These are phyloP conservation scores for Bos taurus DNA, from an alignment of 2,113 vertebrate genomes.

Conservation along the genomic window ARS-UCD2.0 NC_037329.1:17159001-17159500, in stretches of 20 bases:
- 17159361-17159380: background rate
- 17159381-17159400: background rate
- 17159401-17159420: background rate
- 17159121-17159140: conserved; percentile 70
- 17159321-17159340: background rate
- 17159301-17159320: conserved; percentile 39
- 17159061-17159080: conserved; percentile 72
- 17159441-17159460: background rate
- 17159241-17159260: conserved; percentile 43
- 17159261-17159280: conserved; percentile 15
- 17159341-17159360: background rate
- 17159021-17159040: conserved; percentile 68
- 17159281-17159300: conserved; percentile 15
- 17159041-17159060: conserved; percentile 63
- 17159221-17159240: conserved; percentile 71
- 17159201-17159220: background rate
- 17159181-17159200: background rate
- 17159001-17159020: conserved; percentile 62
- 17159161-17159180: conserved; percentile 18
- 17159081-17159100: conserved; percentile 60
- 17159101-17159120: conserved; percentile 69
- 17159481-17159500: background rate
- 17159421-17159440: background rate
- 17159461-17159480: background rate
- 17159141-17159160: conserved; percentile 70